Base-by-base conservation (phyloP, 2,888 invertebrate species). In the Anoncus sp. region DNA sequence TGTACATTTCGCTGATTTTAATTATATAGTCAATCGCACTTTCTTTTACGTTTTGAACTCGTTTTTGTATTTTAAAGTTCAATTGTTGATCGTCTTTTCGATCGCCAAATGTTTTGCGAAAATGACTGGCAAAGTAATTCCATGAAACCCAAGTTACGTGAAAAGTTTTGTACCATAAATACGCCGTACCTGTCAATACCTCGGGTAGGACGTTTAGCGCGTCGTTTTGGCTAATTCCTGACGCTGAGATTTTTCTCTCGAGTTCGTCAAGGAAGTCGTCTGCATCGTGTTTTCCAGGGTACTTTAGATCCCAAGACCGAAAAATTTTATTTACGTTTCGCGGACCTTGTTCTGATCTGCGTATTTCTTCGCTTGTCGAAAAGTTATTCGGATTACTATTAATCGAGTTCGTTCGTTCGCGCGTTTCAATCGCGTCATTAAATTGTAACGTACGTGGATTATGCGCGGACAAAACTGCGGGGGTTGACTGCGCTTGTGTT, bases 1-100 rank as follows among this genome's bases (percentile, higher is more conserved):
- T 31, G n/a, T 47, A 62, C 62, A 62, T 62, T 31, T 62, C 62
- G 45, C 47, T 47, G 1, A 62, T 18, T 45, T 47, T 45, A 2
- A 62, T 62, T 1, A 62, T 45, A 18, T 62, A 62, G 18, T 62
- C 47, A 3, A 62, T 47, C 5, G 62, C 18, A 27, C 27, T n/a
- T 45, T 18, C 27, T 62, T 62, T 62, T 9, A n/a, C 12, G 43
- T 18, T 47, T 62, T 62, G 43, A 3, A 62, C 60, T 4, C 31
- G 24, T 47, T 35, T 47, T 47, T 49, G 47, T 2, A 47, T 63
- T 63, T 63, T 18, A 6, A 49, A 63, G 31, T 47, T 45, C 20
- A 63, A 6, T 31, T 47, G 27, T 14, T 63, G 47, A 3, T 63
- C 31, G 3, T 63, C 62, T 14, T 47, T 63, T 4, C 18, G 1